Base-by-base conservation (phyloP, 2,113 vertebrate species). In the Larimichthys polyactis region DNA sequence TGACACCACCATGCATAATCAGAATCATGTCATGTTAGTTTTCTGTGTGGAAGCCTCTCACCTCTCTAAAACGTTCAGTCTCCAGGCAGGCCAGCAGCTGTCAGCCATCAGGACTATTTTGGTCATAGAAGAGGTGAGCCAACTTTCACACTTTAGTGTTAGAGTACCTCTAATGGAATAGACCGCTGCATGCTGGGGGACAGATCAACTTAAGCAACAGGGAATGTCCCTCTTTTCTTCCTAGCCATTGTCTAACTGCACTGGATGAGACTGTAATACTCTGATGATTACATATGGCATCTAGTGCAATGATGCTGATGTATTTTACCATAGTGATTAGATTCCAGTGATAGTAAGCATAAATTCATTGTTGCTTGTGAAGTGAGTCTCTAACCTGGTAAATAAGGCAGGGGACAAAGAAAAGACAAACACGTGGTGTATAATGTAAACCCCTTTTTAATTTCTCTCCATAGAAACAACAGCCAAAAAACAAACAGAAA, bases 401-500 rank as follows among this genome's bases (percentile, higher is more conserved):
- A 27, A 1, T n/a, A 64, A 22, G 46, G 19, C 20, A 62, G 17
- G 24, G 0, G 11, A 69, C 49, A 85, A 80, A 71, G 15, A 78
- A 81, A 0, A 70, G 44, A 81, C 62, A 29, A 40, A 83, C 20
- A 62, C 52, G 16, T 8, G 11, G 66, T 51, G 57, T 78, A 78
- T 82, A 80, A 67, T 88, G 89, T 90, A 82, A 75, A 88, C 71
- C 24, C 81, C 73, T 22, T 81, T 93, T 94, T 96, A 81, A 96
- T 90, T 80, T 4, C 72, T 96, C 95, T 95, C 95, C 91, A 92
- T 93, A 93, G 91, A 94, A 95, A 95, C 94, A 95, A 78, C 94
- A 94, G 94, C 94, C 95, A 96, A 94, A 95, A 69, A 92, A 40
- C 36, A 94, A 92, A n/a, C 12, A 62, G 32, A 87, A 93, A 54